Base-by-base conservation (phyloP, 2,113 vertebrate genomes). In the Trichechus manatus region DNA sequence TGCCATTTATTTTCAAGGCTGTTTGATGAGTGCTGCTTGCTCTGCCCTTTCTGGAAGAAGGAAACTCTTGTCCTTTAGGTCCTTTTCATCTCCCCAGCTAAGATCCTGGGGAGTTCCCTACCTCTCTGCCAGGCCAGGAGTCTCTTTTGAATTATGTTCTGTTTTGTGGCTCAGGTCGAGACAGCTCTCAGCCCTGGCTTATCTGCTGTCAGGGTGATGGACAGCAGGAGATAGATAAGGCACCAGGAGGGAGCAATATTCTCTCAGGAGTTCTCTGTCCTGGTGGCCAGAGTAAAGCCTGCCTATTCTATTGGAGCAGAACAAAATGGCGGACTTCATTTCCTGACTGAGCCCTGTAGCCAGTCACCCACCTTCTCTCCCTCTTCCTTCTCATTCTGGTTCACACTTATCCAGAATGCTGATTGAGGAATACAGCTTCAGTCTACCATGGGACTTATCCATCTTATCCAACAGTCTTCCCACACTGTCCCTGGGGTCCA, bases 81-180 rank as follows among this genome's bases (percentile, higher is more conserved):
- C 27, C 47, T 88, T 61, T 79, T 39, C 20, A 0, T 1, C 25
- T 56, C 4, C 50, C 84, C 36, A 31, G 75, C 23, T 19, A 4
- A 64, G 47, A 36, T 39, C 66, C 25, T 25, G 47, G 0, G n/a
- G 31, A 25, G 68, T 50, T 15, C 72, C 81, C 1, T 1, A 23
- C 5, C 64, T 20, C 63, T 33, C 68, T 3, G 5, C 44, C 8
- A 27, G 22, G 22, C 95, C 94, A 42, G 42, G 25, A 25, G 27
- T 9, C 20, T 31, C 92, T 92, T 97, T 97, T 97, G 98, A 95
- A 97, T 97, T 97, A 95, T 64, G 64, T 89, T 33, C 66, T 96
- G 68, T 59, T 91, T 77, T 68, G 84, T 75, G 97, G 80, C 93
- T 53, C 66, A 5, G n/a, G 31, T 72, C 86, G 96, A 97, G 95